These are phyloP conservation scores for Apteryx mantelli DNA, from an alignment of 2,113 vertebrate genomes.

Conservation along the genomic window DNA sequence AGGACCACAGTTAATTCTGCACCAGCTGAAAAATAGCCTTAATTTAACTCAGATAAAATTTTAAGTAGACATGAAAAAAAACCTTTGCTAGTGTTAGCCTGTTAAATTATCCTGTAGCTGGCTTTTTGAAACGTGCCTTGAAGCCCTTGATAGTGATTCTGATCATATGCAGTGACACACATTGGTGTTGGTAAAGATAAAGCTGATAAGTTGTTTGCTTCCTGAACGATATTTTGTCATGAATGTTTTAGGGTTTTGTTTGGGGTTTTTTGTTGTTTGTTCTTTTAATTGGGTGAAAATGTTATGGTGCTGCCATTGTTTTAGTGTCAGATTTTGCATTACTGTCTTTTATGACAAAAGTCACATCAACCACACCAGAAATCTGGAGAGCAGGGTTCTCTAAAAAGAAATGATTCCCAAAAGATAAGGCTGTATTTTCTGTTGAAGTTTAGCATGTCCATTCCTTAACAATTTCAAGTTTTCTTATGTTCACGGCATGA, in stretches of 20 bases:
- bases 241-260: background rate
- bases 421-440: background rate
- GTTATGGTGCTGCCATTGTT: background rate
- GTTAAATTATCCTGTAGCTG: background rate
- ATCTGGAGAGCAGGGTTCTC: background rate
- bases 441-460: background rate
- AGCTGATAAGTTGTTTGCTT: conserved; percentile 32
- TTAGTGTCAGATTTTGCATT: background rate
- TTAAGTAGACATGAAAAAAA: background rate
- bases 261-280: background rate
- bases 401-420: background rate
- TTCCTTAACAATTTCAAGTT: background rate
- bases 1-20: background rate
- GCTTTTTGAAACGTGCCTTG: conserved; percentile 35
- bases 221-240: conserved; percentile 31
- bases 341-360: background rate
- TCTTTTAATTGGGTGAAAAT: background rate
- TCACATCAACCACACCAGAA: background rate
- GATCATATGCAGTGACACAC: background rate
- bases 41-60: conserved; percentile 4
- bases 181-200: conserved; percentile 27
- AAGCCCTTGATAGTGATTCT: conserved; percentile 27
- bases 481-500: background rate
- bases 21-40: background rate
- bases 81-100: background rate